Evolutionary conservation across 2,113 vertebrate genomes (phyloP).

Genomic region (Aplodontia rufa): DNA sequence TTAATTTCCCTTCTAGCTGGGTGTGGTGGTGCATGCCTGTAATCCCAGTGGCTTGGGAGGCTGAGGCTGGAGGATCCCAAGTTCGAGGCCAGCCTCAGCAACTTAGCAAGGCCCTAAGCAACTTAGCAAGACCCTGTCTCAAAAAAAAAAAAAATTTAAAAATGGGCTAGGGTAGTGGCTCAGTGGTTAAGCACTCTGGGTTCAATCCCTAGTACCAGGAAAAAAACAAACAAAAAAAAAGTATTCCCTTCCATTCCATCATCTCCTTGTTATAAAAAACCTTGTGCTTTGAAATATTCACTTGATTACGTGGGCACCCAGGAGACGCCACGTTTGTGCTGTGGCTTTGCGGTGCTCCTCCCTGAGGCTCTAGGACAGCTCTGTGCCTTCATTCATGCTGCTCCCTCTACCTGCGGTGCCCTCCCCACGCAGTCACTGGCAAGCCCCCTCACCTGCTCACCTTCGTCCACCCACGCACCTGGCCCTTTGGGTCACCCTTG

Average conservation of each 20-base stretch:
- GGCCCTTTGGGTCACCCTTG: neutral
- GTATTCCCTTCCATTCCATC: neutral
- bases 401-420: neutral
- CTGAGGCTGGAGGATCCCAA: no score
- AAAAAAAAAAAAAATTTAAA: no score
- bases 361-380: neutral
- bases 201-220: no score
- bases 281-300: neutral
- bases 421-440: neutral
- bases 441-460: neutral
- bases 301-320: neutral
- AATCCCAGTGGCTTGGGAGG: no score
- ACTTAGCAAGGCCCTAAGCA: no score
- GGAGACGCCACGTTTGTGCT: neutral
- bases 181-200: no score
- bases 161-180: no score
- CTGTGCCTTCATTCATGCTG: neutral
- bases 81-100: no score
- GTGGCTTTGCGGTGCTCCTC: neutral
- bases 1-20: neutral
- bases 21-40: no score
- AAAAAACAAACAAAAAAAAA: no score
- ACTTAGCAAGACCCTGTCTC: no score
- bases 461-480: neutral
- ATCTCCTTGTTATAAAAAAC: neutral